phyloP scores from a whole-genome alignment of 2,888 invertebrate genomes.

The Ellobium chinense region DNA sequence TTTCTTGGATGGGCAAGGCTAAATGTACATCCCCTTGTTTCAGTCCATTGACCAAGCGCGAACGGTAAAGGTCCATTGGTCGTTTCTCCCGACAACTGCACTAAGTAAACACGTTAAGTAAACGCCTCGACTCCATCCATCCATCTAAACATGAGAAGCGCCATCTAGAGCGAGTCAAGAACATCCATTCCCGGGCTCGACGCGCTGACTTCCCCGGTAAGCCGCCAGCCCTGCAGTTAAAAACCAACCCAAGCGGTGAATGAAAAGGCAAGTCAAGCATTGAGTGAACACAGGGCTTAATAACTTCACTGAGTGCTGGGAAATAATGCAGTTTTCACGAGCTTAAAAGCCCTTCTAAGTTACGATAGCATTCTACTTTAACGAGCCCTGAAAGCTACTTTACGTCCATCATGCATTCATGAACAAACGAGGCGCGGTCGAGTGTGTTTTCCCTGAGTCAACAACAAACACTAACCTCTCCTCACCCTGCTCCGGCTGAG shows the following conservation, averaged over 20 bases:
- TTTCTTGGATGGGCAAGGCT: no score
- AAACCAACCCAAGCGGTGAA: neutral
- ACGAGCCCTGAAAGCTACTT: constrained; percentile 20
- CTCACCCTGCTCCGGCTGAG: neutral
- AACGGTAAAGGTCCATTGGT: no score
- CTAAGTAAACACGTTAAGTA: no score
- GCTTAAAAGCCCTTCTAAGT: constrained; percentile 33
- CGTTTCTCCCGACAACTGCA: no score
- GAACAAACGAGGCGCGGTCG: constrained; percentile 11
- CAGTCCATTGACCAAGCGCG: no score
- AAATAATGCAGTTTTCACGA: constrained; percentile 9
- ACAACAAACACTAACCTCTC: neutral
- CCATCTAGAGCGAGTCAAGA: no score
- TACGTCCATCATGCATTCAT: constrained; percentile 29
- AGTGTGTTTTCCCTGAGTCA: constrained; percentile 2
- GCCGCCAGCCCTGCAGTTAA: neutral
- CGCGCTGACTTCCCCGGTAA: no score
- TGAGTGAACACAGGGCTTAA: constrained; percentile 6
- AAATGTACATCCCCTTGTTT: no score
- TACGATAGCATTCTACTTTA: constrained; percentile 14
- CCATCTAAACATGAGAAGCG: no score
- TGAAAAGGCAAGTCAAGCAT: neutral
- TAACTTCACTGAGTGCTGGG: neutral
- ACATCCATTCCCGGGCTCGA: no score
- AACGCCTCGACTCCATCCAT: no score